phyloP scores from a whole-genome alignment of 2,113 vertebrate species.

The Mustelus asterias region DNA sequence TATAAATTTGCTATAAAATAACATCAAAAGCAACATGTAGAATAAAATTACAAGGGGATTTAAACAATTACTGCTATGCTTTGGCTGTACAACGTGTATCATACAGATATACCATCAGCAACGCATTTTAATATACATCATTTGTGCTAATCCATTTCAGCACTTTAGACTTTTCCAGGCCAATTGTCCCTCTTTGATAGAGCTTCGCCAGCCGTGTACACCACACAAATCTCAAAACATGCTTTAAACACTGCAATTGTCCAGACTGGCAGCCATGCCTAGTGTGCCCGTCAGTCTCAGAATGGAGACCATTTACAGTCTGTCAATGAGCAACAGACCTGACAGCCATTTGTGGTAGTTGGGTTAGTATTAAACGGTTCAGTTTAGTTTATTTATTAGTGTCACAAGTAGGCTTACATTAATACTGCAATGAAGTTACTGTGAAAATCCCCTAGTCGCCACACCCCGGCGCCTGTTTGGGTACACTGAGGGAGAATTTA shows the following conservation, averaged over 20 bases:
- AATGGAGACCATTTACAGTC: not conserved
- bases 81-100: not conserved
- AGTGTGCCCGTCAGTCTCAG: not conserved
- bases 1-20: constrained; percentile 29
- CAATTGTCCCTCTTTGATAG: not conserved
- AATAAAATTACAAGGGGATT: not conserved
- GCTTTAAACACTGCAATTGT: not conserved
- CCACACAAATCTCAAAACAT: not conserved
- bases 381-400: too few relatives aligned
- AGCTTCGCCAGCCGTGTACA: not conserved
- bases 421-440: too few relatives aligned
- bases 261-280: not conserved
- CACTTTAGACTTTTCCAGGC: not conserved
- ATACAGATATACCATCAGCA: not conserved
- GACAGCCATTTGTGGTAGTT: not conserved
- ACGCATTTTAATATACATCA: not conserved
- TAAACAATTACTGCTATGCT: not conserved
- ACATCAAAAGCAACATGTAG: not conserved
- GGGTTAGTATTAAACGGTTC: not conserved
- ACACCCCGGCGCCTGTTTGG: too few relatives aligned
- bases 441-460: too few relatives aligned
- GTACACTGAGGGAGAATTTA: too few relatives aligned
- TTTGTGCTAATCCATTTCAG: not conserved
- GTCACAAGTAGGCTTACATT: too few relatives aligned
- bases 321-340: not conserved